phyloP scores from a whole-genome alignment of 2,797 vertebrate species.

The Thamnophis elegans region DNA sequence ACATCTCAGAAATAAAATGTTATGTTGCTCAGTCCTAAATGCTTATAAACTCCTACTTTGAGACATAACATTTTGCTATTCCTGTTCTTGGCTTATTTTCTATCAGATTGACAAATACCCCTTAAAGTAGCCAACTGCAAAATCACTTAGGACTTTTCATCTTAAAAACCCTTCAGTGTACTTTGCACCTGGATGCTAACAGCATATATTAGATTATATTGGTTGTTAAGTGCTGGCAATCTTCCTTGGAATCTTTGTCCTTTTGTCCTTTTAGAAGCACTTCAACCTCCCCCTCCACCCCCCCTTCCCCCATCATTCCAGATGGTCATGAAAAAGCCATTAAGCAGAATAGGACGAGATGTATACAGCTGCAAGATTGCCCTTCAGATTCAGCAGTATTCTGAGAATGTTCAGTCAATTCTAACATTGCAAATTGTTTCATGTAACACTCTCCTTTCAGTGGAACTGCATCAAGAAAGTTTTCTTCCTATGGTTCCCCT shows the following conservation, averaged over 20 bases:
- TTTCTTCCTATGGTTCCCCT: not conserved
- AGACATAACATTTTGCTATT: not conserved
- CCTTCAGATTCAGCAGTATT: conserved; percentile 4
- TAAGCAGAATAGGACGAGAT: conserved; percentile 38
- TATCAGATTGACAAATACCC: not conserved
- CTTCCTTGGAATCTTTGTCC: conserved; percentile 37
- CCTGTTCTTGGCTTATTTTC: not conserved
- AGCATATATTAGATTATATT: conserved; percentile 10
- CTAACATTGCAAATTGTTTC: conserved; percentile 11
- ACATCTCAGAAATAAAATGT: not conserved
- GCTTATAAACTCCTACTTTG: not conserved
- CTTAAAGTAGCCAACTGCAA: conserved; percentile 7
- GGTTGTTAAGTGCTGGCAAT: conserved; percentile 18
- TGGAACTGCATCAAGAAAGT: not conserved
- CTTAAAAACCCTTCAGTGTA: conserved; percentile 20
- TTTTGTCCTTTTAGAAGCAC: conserved; percentile 12
- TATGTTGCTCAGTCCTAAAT: not conserved
- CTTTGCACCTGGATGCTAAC: conserved; percentile 33
- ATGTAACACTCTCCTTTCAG: not conserved
- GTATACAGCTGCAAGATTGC: conserved; percentile 25
- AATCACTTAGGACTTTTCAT: not conserved
- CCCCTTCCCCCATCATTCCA: conserved; percentile 16
- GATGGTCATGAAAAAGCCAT: conserved; percentile 32
- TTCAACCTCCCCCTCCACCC: not conserved
- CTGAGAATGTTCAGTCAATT: conserved; percentile 24